These are phyloP conservation scores for Octonoba sinensis DNA, from an alignment of 2,888 invertebrate species.

Conservation along the genomic window DNA sequence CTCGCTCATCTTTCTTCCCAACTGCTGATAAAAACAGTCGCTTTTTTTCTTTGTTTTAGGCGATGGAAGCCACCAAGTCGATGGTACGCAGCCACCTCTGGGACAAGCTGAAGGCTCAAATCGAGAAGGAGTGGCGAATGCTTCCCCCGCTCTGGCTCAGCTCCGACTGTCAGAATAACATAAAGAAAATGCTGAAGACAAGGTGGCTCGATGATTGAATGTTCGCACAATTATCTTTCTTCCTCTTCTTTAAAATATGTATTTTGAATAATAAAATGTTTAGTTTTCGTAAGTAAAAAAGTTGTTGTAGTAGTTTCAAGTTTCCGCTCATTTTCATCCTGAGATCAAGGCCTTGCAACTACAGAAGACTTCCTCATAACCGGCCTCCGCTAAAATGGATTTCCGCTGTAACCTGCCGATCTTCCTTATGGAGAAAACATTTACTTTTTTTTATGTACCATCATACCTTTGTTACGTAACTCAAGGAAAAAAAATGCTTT, in stretches of 20 bases:
- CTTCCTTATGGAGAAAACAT: too few relatives aligned
- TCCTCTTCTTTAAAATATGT: not conserved
- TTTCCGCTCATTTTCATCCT: too few relatives aligned
- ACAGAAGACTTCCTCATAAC: too few relatives aligned
- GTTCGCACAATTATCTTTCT: not conserved
- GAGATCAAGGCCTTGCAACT: too few relatives aligned
- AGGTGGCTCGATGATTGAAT: slow-evolving; percentile 35
- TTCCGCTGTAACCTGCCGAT: too few relatives aligned
- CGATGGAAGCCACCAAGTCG: slow-evolving; percentile 72
- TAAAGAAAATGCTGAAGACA: slow-evolving; percentile 65
- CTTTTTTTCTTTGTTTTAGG: slow-evolving; percentile 68
- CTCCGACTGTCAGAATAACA: slow-evolving; percentile 78
- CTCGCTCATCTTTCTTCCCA: not conserved
- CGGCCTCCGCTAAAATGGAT: too few relatives aligned
- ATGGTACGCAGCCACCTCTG: slow-evolving; percentile 76
- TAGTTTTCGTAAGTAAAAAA: too few relatives aligned
- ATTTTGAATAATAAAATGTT: slow-evolving; percentile 1
- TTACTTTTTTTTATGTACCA: too few relatives aligned
- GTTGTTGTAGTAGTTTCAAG: too few relatives aligned
- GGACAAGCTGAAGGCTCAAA: slow-evolving; percentile 75
- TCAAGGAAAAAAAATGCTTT: too few relatives aligned
- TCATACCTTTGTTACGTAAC: too few relatives aligned
- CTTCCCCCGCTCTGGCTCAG: slow-evolving; percentile 83
- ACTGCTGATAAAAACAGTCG: not conserved
- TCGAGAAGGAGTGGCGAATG: slow-evolving; percentile 79